Evolutionary conservation across 2,888 invertebrate genomes (phyloP), one percentile per base, ranked within the genome.

Genomic region (Formica aserva): DNA sequence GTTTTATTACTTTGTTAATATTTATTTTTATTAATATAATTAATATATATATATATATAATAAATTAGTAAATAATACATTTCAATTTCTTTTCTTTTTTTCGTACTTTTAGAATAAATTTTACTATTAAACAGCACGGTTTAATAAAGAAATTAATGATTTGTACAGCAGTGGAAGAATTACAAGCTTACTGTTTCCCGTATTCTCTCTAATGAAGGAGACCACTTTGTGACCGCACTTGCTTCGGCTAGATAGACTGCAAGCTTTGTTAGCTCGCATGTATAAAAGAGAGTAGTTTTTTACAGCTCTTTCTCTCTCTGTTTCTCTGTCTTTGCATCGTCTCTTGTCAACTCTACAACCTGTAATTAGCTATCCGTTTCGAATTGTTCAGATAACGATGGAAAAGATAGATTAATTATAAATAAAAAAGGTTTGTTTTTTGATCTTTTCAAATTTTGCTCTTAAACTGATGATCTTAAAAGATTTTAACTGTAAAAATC

Each of bases 231-330:
- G 57, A 18, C n/a, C 29, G n/a, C 52, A 38, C 41, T 77, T 29
- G 29, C n/a, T 57, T 67, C 55, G 18, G 13, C 15, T n/a, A 11
- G n/a, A 45, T 15, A 22, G n/a, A 71, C 22, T 15, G 22, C 55
- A 69, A 69, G 29, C 57, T 57, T 69, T 78, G 69, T 57, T 67
- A 77, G 29, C 29, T 69, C 18, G 41, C 57, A 22, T 11, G n/a
- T 67, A 60, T 57, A 78, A 69, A 60, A 57, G n/a, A 48, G 2
- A 77, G 52, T 13, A n/a, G 26, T 77, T 55, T 55, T 69, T 69
- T 26, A 3, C 8, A 32, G 22, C 32, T 78, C 6, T 22, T 26
- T 13, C 48, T 29, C 18, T 48, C 0, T 48, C 1, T 22, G 22
- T 48, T 4, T 48, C 15, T 48, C 6, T 32, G 6, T 48, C 18